Percentiles rank a stretch among this genome's conserved stretches.
These are phyloP conservation scores for Ophioderma brevispina DNA, from an alignment of 35 echinoderm and acorn worm species.

Conservation along the genomic window DNA sequence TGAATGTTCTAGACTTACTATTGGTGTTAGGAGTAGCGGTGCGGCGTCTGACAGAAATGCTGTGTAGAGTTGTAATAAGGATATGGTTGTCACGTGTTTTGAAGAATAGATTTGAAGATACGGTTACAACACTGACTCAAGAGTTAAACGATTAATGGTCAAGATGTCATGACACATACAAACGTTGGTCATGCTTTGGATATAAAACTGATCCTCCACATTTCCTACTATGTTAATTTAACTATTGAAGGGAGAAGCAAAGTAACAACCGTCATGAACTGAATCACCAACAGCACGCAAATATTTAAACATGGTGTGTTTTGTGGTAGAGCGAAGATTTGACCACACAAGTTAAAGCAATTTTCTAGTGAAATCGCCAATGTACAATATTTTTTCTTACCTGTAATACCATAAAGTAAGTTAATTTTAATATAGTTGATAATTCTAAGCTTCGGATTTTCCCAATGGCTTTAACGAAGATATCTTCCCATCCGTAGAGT, in stretches of 20 bases:
- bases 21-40: neutral
- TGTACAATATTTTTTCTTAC: neutral
- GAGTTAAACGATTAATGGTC: neutral
- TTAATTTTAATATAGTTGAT: slow-evolving; percentile 19
- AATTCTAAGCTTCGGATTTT: slow-evolving; percentile 46
- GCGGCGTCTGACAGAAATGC: neutral
- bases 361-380: too few species aligned
- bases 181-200: too few species aligned
- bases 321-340: neutral
- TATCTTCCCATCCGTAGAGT: slow-evolving; percentile 67
- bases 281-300: too few species aligned
- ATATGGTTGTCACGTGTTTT: neutral
- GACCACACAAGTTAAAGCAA: neutral
- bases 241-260: too few species aligned
- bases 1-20: neutral
- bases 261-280: too few species aligned
- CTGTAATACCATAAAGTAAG: neutral
- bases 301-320: neutral
- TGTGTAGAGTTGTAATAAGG: neutral
- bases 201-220: too few species aligned
- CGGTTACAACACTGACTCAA: neutral
- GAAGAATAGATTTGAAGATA: neutral
- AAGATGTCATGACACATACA: too few species aligned
- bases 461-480: slow-evolving; percentile 48
- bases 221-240: too few species aligned